Evolutionary conservation across 1,140 invertebrate genomes (phyloP).

Genomic region (Drosophila equinoxialis): DNA sequence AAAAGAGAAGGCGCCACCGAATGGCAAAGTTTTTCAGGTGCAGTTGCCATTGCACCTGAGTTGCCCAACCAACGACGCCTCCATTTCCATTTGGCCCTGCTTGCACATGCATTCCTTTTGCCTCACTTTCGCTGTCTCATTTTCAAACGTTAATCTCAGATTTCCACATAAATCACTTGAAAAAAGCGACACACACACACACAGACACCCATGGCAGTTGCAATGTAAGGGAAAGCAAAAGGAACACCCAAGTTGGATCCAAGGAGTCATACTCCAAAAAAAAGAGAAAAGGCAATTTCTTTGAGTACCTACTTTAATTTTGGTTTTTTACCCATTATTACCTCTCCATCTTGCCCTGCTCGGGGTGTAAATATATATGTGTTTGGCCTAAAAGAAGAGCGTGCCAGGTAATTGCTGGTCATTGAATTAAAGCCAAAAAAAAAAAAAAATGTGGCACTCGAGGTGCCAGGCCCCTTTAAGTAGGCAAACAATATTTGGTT

Average conservation of each 20-base stretch:
- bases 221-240: constrained; percentile 8
- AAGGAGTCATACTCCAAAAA: constrained; percentile 16
- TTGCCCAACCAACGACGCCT: constrained; percentile 16
- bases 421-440: constrained; percentile 48
- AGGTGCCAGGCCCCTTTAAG: constrained; percentile 24
- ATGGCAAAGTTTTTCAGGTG: constrained; percentile 49
- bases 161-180: constrained; percentile 78
- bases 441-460: constrained; percentile 24
- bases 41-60: constrained; percentile 54
- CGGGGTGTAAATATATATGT: constrained; percentile 18
- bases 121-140: constrained; percentile 27
- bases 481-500: constrained; percentile 43
- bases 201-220: background rate
- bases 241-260: constrained; percentile 22
- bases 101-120: constrained; percentile 4
- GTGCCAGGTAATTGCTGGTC: constrained; percentile 61
- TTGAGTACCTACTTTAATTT: constrained; percentile 67
- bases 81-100: constrained; percentile 1
- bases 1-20: background rate
- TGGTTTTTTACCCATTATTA: constrained; percentile 52
- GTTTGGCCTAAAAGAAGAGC: constrained; percentile 57
- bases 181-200: constrained; percentile 56
- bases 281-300: constrained; percentile 68
- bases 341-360: constrained; percentile 2
- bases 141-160: constrained; percentile 73